Conservation (phyloP, 1,140 invertebrate species). For the Nixonia krombeini region DNA sequence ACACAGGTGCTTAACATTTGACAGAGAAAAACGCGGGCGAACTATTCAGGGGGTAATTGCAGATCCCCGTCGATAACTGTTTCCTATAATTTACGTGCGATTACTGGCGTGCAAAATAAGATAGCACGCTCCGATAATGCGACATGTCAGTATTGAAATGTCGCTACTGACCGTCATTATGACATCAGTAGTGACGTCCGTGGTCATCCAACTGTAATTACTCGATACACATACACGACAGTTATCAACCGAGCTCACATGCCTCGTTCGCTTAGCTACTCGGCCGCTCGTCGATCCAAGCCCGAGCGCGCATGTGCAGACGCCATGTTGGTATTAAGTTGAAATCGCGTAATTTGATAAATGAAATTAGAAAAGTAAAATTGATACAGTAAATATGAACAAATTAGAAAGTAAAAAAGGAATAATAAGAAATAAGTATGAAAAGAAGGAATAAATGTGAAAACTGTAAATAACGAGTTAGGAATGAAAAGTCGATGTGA, state of each 20-base stretch:
- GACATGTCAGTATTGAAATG: constrained; percentile 5
- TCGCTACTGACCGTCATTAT: background rate
- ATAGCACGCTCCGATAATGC: constrained; percentile 17
- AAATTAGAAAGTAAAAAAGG: no score
- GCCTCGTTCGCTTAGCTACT: no score
- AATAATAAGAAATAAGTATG: no score
- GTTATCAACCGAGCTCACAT: constrained; percentile 13
- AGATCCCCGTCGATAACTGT: constrained; percentile 26
- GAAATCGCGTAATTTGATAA: no score
- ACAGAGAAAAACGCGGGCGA: constrained; percentile 9
- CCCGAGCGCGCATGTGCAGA: no score
- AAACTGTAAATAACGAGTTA: no score
- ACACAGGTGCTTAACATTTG: constrained; percentile 1
- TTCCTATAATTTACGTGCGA: constrained; percentile 16
- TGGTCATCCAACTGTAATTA: constrained; percentile 9
- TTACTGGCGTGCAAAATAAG: constrained; percentile 16
- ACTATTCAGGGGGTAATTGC: constrained; percentile 12
- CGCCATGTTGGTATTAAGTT: no score
- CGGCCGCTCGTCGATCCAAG: no score
- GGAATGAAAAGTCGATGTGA: no score
- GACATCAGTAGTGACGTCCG: background rate
- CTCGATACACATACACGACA: background rate
- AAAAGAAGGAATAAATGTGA: no score
- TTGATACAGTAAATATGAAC: no score
- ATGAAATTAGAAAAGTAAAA: no score